Percentiles rank a stretch among this genome's conserved stretches.
Conservation (phyloP, 1,140 invertebrate species). For the Polypedilum pembai region DNA sequence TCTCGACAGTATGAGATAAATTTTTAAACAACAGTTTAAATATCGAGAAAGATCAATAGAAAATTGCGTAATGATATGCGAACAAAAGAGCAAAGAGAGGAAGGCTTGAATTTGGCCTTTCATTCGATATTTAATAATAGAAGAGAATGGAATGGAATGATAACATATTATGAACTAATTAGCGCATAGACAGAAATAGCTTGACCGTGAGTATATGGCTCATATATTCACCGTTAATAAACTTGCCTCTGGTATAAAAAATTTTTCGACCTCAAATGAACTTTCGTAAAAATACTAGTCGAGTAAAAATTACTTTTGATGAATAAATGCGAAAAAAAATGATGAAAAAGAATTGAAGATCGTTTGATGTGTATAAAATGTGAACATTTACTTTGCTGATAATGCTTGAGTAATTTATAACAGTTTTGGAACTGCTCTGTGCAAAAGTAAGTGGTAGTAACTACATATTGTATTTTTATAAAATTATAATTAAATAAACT, state of each 20-base stretch:
- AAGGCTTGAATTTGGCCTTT: too few relatives aligned
- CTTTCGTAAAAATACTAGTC: not conserved
- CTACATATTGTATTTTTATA: not conserved
- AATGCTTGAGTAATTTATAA: slow-evolving; percentile 5
- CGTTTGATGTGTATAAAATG: not conserved
- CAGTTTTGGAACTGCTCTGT: not conserved
- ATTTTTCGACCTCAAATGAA: not conserved
- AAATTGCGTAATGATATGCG: not conserved
- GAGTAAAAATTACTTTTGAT: not conserved
- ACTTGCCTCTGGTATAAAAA: not conserved
- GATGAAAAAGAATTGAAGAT: not conserved
- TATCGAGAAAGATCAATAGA: not conserved
- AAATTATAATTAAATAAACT: slow-evolving; percentile 8
- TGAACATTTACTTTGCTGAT: not conserved
- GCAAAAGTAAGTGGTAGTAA: too few relatives aligned
- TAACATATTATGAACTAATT: slow-evolving; percentile 14
- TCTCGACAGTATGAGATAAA: not conserved
- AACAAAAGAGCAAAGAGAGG: too few relatives aligned
- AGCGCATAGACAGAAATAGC: not conserved
- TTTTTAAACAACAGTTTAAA: not conserved
- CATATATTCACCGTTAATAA: slow-evolving; percentile 4
- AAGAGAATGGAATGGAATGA: not conserved
- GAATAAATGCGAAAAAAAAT: not conserved
- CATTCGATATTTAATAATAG: too few relatives aligned
- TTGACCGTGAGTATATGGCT: not conserved